Evolutionary conservation across 1,140 invertebrate genomes (phyloP).

Genomic region (Micrasema longulum): DNA sequence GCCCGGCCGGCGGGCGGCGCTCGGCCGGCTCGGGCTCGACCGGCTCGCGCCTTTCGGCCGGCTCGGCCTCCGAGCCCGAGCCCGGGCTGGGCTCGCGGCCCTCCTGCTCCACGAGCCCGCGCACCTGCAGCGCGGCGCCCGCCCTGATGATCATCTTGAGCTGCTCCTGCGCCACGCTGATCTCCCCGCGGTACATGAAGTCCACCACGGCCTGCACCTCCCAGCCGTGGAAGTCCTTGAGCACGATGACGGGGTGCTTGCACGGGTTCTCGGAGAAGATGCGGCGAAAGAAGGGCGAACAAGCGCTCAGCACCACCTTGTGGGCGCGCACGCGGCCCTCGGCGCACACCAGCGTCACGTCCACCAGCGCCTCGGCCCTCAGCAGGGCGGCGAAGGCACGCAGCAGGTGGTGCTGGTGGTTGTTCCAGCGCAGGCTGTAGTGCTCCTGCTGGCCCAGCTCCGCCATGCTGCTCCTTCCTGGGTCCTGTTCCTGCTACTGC

Average conservation of each 20-base stretch:
- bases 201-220: constrained; percentile 89
- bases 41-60: constrained; percentile 64
- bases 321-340: constrained; percentile 86
- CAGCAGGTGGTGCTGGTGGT: constrained; percentile 88
- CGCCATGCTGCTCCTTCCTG: constrained; percentile 51
- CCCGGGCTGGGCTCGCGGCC: constrained; percentile 67
- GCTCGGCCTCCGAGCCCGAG: constrained; percentile 69
- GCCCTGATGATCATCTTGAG: constrained; percentile 84
- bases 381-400: constrained; percentile 87
- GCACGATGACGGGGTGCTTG: constrained; percentile 91
- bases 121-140: constrained; percentile 86
- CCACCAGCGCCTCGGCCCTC: constrained; percentile 86
- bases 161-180: constrained; percentile 86
- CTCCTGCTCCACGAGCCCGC: constrained; percentile 78
- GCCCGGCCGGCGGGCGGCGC: constrained; percentile 58
- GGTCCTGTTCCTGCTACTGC: constrained; percentile 58
- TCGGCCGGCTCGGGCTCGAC: constrained; percentile 58
- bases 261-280: constrained; percentile 91
- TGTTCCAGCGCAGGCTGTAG: constrained; percentile 92
- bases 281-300: constrained; percentile 89
- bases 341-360: constrained; percentile 89
- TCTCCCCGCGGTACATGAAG: constrained; percentile 94
- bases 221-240: constrained; percentile 89
- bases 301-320: constrained; percentile 90
- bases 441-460: constrained; percentile 72